A percentile compares a stretch with the other conserved stretches of the same genome.
phyloP scores from a whole-genome alignment of 2,113 vertebrate genomes.

The Polypterus bichir region DNA sequence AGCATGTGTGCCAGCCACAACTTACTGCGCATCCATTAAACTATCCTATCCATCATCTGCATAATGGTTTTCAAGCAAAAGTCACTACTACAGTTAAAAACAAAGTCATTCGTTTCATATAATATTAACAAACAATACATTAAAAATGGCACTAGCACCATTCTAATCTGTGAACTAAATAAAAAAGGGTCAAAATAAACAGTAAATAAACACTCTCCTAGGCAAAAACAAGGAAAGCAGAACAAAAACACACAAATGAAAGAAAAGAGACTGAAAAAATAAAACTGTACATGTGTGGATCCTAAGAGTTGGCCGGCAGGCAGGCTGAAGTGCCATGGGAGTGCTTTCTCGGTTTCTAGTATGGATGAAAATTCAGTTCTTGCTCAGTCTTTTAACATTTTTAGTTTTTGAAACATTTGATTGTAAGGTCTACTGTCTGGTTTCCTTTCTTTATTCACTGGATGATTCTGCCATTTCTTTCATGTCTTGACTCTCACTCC shows the following conservation, averaged over 20 bases:
- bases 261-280: slow-evolving; percentile 35
- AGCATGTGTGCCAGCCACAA: too few species aligned
- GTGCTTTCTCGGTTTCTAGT: slow-evolving; percentile 49
- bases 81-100: neutral
- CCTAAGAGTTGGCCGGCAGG: slow-evolving; percentile 46
- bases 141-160: slow-evolving; percentile 51
- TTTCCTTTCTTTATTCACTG: slow-evolving; percentile 28
- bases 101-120: neutral
- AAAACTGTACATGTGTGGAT: slow-evolving; percentile 52
- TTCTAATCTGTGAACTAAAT: slow-evolving; percentile 36
- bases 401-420: slow-evolving; percentile 32
- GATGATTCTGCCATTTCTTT: slow-evolving; percentile 26
- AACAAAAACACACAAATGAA: slow-evolving; percentile 21
- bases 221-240: slow-evolving; percentile 14
- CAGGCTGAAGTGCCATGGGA: slow-evolving; percentile 38
- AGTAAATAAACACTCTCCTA: slow-evolving; percentile 29
- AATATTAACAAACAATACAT: slow-evolving; percentile 26
- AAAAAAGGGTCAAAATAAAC: slow-evolving; percentile 27
- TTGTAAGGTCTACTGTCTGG: slow-evolving; percentile 42
- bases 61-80: neutral
- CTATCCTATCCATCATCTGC: neutral
- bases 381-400: slow-evolving; percentile 25
- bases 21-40: too few species aligned
- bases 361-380: slow-evolving; percentile 43
- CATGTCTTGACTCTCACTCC: slow-evolving; percentile 30